Percentiles rank a stretch among this genome's conserved stretches.
Evolutionary conservation across 2,113 vertebrate genomes (phyloP).

Genomic region (Beaufortia kweichowensis): DNA sequence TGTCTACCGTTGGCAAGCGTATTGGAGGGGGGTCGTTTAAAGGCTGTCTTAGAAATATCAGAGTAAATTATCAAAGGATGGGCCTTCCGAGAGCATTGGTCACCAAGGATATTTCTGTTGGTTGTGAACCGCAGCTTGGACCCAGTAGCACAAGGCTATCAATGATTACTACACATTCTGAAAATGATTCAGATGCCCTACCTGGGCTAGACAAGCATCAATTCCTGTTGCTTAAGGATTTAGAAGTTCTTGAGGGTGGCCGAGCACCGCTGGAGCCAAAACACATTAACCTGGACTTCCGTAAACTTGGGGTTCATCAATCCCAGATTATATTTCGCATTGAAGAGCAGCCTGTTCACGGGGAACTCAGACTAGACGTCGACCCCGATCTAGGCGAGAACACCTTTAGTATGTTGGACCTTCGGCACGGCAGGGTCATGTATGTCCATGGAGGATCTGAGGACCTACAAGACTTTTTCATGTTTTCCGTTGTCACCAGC

Average conservation of each 20-base stretch:
- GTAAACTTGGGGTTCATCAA: conserved; percentile 72
- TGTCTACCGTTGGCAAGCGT: conserved; percentile 65
- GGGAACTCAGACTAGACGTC: conserved; percentile 74
- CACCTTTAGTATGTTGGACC: conserved; percentile 80
- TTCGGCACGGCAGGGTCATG: conserved; percentile 77
- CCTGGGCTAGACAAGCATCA: conserved; percentile 50
- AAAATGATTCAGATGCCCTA: conserved; percentile 38
- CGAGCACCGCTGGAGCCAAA: conserved; percentile 75
- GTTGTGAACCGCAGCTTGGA: conserved; percentile 69
- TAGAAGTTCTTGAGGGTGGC: conserved; percentile 81
- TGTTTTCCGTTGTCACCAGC: conserved; percentile 77
- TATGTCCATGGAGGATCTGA: conserved; percentile 87
- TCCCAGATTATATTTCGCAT: conserved; percentile 83
- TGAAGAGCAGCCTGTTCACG: conserved; percentile 75
- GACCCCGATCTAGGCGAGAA: conserved; percentile 58
- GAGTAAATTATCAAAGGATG: conserved; percentile 72
- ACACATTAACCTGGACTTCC: conserved; percentile 80
- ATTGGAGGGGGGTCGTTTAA: conserved; percentile 78
- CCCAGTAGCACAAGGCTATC: conserved; percentile 11
- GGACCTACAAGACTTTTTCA: conserved; percentile 76
- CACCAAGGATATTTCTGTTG: conserved; percentile 83
- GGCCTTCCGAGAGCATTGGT: conserved; percentile 77
- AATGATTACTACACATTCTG: conserved; percentile 10
- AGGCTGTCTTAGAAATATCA: conserved; percentile 82
- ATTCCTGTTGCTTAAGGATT: conserved; percentile 74